Base-by-base conservation (phyloP, 2,888 invertebrate genomes). In the Trachelus troglodyta region DNA sequence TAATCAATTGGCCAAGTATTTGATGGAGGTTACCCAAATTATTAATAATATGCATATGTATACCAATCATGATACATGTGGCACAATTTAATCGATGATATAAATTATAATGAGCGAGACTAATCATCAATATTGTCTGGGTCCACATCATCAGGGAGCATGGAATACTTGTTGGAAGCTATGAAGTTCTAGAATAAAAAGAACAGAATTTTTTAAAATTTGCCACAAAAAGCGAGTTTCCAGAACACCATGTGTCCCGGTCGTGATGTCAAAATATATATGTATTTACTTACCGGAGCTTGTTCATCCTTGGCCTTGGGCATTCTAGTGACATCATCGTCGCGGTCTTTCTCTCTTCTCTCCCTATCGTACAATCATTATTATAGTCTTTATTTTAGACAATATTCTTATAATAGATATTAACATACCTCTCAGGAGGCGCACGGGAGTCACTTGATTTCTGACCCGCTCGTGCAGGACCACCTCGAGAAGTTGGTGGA, bases 111-210 rank as follows among this genome's bases (percentile, higher is more conserved):
- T 84, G 84, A 79, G 83, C 85, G 81, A 76, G 81, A 84, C 86
- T 91, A 91, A 86, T 91, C 89, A 84, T 90, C 87, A 78, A 87
- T 84, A 83, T 87, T 92, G 87, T 91, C 94, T 86, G 93, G 93
- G 89, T 93, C 95, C 86, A 94, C 95, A 90, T 94, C 94, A 89
- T 95, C 94, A 89, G 95, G 92, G 92, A 94, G 94, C 92, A 94
- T 94, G 86, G 94, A 93, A 93, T 95, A 96, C 93, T 96, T 96
- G 91, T 96, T 96, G 89, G 95, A 94, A 89, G 94, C 95, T 90
- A 95, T 94, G 89, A 96, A 95, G 92, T 95, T 95, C 94, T 95
- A 93, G 3, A 93, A 93, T 69, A 6, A 40, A 40, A 40, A 23
- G 3, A 4, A 40, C 2, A 15, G 40, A 6, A 40, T 40, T 40